These are phyloP conservation scores for Rynchops niger DNA, from an alignment of 2,113 vertebrate genomes.

Conservation along the genomic window DNA sequence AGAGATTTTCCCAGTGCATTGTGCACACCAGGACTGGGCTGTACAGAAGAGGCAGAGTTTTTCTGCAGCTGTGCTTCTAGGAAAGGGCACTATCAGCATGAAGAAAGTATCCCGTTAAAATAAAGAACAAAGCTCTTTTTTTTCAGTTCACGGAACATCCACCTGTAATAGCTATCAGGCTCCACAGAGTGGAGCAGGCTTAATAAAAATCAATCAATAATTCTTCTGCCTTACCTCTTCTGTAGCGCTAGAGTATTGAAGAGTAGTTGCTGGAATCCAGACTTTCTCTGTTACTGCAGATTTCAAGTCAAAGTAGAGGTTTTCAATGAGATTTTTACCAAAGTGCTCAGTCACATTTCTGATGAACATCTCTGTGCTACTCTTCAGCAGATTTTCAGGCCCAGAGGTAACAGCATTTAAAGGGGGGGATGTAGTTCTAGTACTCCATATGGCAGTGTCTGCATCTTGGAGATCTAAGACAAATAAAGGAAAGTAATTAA, in stretches of 20 bases:
- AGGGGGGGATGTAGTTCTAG: constrained; percentile 32
- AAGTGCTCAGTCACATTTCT: constrained; percentile 18
- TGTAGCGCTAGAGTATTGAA: constrained; percentile 49
- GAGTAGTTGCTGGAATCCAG: constrained; percentile 27
- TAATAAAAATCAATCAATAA: constrained; percentile 24
- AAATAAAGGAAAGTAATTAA: constrained; percentile 40
- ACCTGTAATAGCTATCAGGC: constrained; percentile 24
- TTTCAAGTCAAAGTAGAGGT: neutral
- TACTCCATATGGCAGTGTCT: constrained; percentile 42
- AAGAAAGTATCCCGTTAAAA: neutral
- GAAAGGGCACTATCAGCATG: neutral
- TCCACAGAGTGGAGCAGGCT: constrained; percentile 55
- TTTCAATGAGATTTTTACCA: constrained; percentile 32
- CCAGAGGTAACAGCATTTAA: constrained; percentile 10
- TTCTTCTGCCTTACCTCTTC: constrained; percentile 69
- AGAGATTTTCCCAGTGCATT: neutral
- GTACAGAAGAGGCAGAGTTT: neutral
- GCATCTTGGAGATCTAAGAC: constrained; percentile 58
- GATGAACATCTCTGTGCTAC: constrained; percentile 50
- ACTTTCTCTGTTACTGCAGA: constrained; percentile 33
- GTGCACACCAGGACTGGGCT: neutral
- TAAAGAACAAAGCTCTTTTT: neutral
- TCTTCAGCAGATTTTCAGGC: constrained; percentile 21
- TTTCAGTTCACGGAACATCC: neutral
- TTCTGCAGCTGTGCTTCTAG: neutral